Conservation (phyloP, 2,113 vertebrate species). For the Aspiorhynchus laticeps region DNA sequence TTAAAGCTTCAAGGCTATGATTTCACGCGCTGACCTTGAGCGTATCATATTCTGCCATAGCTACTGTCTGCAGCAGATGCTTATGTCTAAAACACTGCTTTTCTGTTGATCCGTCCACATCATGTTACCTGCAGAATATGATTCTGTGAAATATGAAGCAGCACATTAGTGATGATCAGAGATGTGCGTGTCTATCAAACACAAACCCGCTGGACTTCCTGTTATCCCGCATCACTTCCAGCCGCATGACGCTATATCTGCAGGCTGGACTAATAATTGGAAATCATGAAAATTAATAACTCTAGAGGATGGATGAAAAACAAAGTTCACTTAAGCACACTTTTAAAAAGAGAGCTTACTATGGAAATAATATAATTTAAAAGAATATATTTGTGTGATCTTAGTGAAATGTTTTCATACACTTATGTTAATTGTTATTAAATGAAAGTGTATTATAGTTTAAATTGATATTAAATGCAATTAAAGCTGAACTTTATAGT, state of each 20-base stretch:
- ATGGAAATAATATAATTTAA: no score
- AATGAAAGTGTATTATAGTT: no score
- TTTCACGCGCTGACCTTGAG: conserved; percentile 14
- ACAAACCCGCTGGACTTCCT: background rate
- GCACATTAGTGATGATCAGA: background rate
- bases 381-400: no score
- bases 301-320: no score
- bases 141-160: conserved; percentile 29
- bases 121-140: conserved; percentile 15
- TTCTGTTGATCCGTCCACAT: conserved; percentile 17
- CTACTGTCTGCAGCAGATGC: conserved; percentile 12
- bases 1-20: background rate
- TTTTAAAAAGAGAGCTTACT: no score
- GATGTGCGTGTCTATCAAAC: background rate
- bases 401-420: no score
- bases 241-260: no score
- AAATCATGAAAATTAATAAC: background rate
- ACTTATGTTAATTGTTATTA: no score
- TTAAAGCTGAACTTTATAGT: background rate
- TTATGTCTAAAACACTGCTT: conserved; percentile 29
- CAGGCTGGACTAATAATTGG: no score
- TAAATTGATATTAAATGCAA: background rate
- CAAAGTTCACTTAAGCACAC: no score
- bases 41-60: conserved; percentile 21
- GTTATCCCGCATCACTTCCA: background rate